These are phyloP conservation scores for Erynnis tages DNA, from an alignment of 2,888 invertebrate genomes.

Conservation along the genomic window DNA sequence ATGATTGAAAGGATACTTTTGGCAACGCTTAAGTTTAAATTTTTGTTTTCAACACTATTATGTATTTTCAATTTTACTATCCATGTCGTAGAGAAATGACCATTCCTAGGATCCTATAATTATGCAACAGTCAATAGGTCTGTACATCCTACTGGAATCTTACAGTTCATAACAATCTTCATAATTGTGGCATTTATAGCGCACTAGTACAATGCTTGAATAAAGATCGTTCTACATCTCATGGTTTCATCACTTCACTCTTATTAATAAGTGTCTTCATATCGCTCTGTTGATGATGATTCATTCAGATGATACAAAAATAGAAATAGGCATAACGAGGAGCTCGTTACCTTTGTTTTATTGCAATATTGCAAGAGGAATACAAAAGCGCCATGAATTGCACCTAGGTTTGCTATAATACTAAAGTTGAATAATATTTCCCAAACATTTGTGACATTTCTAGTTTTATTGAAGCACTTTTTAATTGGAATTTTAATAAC, in stretches of 20 bases:
- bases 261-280: conserved; percentile 1
- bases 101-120: too few species aligned
- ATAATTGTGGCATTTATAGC: too few species aligned
- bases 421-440: neutral
- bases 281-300: conserved; percentile 10
- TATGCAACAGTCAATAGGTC: too few species aligned
- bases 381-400: conserved; percentile 12
- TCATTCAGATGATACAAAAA: conserved; percentile 18
- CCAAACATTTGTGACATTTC: neutral
- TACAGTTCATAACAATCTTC: too few species aligned
- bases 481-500: neutral
- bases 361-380: conserved; percentile 11
- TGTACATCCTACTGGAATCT: too few species aligned
- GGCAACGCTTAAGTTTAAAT: too few species aligned
- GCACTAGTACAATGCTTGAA: neutral
- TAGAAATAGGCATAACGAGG: conserved; percentile 17
- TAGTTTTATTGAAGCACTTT: neutral
- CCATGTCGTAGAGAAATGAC: too few species aligned
- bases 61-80: too few species aligned
- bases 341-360: conserved; percentile 15
- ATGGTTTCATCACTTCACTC: neutral
- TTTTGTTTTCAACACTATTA: too few species aligned
- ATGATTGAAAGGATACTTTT: too few species aligned
- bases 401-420: conserved; percentile 1
- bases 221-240: neutral